A percentile compares a stretch with the other conserved stretches of the same genome.
These are phyloP conservation scores for Aplysina aerophoba DNA, from an alignment of 37 sponge, comb jelly and placozoan species.

Conservation along the genomic window DNA sequence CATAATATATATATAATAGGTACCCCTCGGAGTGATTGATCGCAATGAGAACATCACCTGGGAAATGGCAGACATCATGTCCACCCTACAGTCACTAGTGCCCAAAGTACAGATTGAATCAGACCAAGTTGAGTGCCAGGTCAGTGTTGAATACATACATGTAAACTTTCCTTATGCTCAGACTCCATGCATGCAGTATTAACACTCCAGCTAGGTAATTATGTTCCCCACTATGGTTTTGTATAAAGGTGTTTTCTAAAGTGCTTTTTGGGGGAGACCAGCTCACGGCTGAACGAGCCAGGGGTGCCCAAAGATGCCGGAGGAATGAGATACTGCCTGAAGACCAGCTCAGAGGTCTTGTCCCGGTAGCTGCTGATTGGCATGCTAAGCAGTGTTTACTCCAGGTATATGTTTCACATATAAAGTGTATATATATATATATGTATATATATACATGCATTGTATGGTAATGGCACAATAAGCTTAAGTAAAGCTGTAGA, in stretches of 20 bases:
- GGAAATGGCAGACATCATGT: constrained; percentile 23
- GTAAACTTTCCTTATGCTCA: background rate
- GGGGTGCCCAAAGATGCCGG: constrained; percentile 13
- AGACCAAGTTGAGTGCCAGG: constrained; percentile 19
- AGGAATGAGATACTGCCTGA: constrained; percentile 14
- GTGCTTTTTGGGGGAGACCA: constrained; percentile 16
- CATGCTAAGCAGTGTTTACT: constrained; percentile 27
- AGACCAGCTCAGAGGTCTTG: constrained; percentile 43
- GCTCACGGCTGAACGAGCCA: constrained; percentile 7
- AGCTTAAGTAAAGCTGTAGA: no score
- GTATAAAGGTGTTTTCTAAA: constrained; percentile 17
- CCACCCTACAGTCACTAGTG: constrained; percentile 12
- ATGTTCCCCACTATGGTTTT: background rate
- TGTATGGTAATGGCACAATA: no score
- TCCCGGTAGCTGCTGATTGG: constrained; percentile 33
- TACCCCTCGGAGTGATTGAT: constrained; percentile 23
- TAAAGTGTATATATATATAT: no score
- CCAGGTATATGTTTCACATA: background rate
- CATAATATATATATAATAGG: background rate
- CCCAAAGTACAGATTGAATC: background rate
- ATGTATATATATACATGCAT: no score
- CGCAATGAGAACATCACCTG: constrained; percentile 19
- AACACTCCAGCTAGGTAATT: background rate
- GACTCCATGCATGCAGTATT: background rate
- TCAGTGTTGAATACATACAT: background rate